Base-by-base conservation (phyloP, 1,140 invertebrate genomes). In the Oncopeltus fasciatus region DNA sequence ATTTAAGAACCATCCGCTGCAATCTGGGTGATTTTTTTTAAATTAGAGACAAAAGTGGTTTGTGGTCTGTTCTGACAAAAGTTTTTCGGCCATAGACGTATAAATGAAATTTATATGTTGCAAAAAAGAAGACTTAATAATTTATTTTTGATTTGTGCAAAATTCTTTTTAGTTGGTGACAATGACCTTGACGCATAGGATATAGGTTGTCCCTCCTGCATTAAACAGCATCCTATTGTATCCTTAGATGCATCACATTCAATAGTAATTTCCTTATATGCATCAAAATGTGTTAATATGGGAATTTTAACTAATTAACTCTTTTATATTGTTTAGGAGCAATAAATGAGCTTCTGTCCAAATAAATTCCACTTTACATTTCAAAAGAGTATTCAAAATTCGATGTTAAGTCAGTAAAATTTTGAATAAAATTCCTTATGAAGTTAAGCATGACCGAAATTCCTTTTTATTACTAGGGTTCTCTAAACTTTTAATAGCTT, bases 61-160 rank as follows among this genome's bases (percentile, higher is more conserved):
- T 38, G 33, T 38, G 33, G 33, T 38, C 33, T 38, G 33, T 38
- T 38, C 33, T 16, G 33, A 38, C 33, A 38, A 38, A 38, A 38
- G n/a, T n/a, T n/a, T n/a, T n/a, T n/a, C n/a, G n/a, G n/a, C n/a
- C n/a, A n/a, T n/a, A n/a, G n/a, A n/a, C n/a, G n/a, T n/a, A n/a
- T n/a, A n/a, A n/a, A n/a, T n/a, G n/a, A n/a, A n/a, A n/a, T n/a
- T n/a, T n/a, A 16, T 38, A 9, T 38, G 8, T 38, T 16, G 16
- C 33, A 68, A 67, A 69, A 73, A 38, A 70, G 64, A n/a, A 77
- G 70, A 12, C 70, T 72, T 1, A 75, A 65, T 16, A 69, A 62
- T 65, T 78, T 73, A 46, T 74, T 75, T 64, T 78, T 74, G n/a
- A 74, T 76, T 59, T 71, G 69, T 8, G 71, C 65, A 65, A 74